phyloP scores from a whole-genome alignment of 2,888 invertebrate species.

The Agonum fuliginosum region DNA sequence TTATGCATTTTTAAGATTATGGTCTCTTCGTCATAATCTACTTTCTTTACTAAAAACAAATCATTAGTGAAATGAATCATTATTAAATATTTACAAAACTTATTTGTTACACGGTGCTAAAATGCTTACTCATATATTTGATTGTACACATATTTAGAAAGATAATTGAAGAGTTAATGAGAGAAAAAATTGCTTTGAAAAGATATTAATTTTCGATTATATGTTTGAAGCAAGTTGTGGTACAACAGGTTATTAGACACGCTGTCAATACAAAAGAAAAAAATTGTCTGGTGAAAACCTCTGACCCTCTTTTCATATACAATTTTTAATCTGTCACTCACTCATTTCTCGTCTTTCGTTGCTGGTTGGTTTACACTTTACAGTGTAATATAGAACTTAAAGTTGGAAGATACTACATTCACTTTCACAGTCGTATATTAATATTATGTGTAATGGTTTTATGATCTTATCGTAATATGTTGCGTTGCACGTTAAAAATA shows the following conservation, averaged over 20 bases:
- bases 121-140: too few species aligned
- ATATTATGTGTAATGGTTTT: neutral
- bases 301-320: conserved; percentile 36
- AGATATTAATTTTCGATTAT: conserved; percentile 39
- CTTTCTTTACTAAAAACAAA: too few species aligned
- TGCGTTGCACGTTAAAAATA: neutral
- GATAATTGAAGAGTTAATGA: conserved; percentile 25
- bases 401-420: neutral
- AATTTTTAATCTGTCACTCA: conserved; percentile 30
- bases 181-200: conserved; percentile 19
- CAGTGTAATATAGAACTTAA: neutral
- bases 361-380: neutral
- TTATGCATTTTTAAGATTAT: too few species aligned
- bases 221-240: conserved; percentile 10
- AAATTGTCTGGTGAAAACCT: conserved; percentile 21
- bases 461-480: neutral
- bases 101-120: too few species aligned
- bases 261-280: conserved; percentile 1
- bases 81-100: too few species aligned
- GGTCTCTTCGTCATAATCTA: too few species aligned
- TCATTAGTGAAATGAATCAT: too few species aligned
- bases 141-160: conserved; percentile 15
- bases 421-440: conserved; percentile 11
- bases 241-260: conserved; percentile 23
- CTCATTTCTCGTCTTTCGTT: neutral